Evolutionary conservation across 1,140 invertebrate species (phyloP), one percentile per base, ranked within the genome.

Genomic region (Radopholus similis): DNA sequence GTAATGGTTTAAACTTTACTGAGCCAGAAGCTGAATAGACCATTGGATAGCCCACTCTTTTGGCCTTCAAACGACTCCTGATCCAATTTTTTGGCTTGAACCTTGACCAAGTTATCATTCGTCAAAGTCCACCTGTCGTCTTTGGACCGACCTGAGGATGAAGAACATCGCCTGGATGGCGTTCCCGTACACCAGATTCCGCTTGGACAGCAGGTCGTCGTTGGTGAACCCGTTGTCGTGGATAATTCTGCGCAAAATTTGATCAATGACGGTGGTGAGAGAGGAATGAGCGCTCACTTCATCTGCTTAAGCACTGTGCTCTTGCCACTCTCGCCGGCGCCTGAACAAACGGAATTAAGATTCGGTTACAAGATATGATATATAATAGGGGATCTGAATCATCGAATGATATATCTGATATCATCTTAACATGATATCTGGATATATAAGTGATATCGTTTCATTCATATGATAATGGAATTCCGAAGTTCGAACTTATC

Each of bases 141-240:
- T 55, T 55, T 32, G 35, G 5, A 2, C 18, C 26, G 34, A 65
- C 63, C 63, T 55, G 28, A 65, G 44, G 38, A 65, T 65, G 40
- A 55, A 56, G 47, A 18, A 55, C 64, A 40, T 59, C 34, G 26
- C 64, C 55, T 75, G 73, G 38, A 75, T 71, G 21, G 60, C 73
- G 65, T 75, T 75, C 34, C 68, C 73, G 60, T 77, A 75, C 30
- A 75, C 75, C 72, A 75, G 64, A 40, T 56, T 74, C 34, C 64
- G 62, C 38, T 75, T 75, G 4, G 47, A 37, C 23, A 66, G n/a
- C 8, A 60, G 44, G 30, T 75, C 73, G 38, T 77, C 71, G 28
- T 68, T 56, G 23, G 59, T 56, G 56, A 65, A 75, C 23, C 73
- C 75, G 28, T 75, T 74, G 32, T 74, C 73, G 56, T 74, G 73